These are phyloP conservation scores for Latrodectus geometricus DNA, from an alignment of 1,140 invertebrate species.

Conservation along the genomic window DNA sequence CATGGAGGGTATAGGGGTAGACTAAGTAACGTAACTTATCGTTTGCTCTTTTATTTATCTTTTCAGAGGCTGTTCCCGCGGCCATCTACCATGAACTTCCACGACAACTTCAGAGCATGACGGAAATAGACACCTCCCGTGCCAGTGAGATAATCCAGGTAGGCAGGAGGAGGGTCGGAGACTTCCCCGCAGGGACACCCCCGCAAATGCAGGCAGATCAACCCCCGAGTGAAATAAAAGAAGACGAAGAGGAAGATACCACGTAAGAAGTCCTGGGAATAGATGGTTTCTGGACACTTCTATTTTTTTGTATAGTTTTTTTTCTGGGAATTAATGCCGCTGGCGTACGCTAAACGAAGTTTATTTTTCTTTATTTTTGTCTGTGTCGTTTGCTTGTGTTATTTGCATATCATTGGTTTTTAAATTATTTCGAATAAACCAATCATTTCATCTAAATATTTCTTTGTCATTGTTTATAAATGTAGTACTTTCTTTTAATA, in stretches of 20 bases:
- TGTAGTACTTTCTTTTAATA: too few species aligned
- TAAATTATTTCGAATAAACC: slow-evolving; percentile 20
- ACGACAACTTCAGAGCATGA: slow-evolving; percentile 76
- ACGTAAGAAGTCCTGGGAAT: not conserved
- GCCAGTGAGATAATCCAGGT: slow-evolving; percentile 63
- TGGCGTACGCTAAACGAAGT: not conserved
- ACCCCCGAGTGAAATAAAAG: not conserved
- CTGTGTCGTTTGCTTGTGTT: not conserved
- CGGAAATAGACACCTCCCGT: slow-evolving; percentile 74
- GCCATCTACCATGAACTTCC: slow-evolving; percentile 84
- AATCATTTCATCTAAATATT: not conserved
- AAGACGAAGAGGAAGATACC: not conserved
- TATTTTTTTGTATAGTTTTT: not conserved
- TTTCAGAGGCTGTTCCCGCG: slow-evolving; percentile 82
- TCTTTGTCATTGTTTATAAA: too few species aligned
- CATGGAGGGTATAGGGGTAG: too few species aligned
- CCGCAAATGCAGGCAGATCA: slow-evolving; percentile 36
- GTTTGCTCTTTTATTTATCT: not conserved
- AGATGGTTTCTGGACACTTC: not conserved
- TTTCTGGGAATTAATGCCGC: not conserved
- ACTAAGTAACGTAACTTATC: too few species aligned
- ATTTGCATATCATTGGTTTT: slow-evolving; percentile 8
- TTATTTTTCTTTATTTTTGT: not conserved
- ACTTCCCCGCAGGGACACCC: slow-evolving; percentile 16
- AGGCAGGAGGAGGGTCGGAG: slow-evolving; percentile 33